phyloP scores from a whole-genome alignment of 2,888 invertebrate genomes.

The Malacosoma neustria region DNA sequence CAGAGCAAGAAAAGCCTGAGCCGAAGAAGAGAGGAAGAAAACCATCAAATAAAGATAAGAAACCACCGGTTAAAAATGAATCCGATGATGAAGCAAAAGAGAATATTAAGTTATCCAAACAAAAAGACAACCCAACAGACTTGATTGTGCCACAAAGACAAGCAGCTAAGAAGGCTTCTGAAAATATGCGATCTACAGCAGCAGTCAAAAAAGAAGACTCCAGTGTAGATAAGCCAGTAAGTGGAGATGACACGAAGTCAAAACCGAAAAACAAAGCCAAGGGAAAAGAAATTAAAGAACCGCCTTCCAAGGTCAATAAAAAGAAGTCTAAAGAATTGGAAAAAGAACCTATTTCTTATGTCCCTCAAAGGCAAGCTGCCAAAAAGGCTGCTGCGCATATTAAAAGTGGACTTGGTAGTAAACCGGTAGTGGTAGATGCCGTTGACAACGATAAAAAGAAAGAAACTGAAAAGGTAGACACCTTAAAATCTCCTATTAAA shows the following conservation, averaged over 20 bases:
- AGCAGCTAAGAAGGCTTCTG: conserved; percentile 93
- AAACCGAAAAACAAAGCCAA: conserved; percentile 61
- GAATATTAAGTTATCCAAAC: conserved; percentile 56
- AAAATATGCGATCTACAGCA: conserved; percentile 85
- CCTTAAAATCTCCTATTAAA: conserved; percentile 47
- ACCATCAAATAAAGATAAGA: conserved; percentile 63
- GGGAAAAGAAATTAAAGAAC: conserved; percentile 59
- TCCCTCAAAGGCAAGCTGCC: conserved; percentile 92
- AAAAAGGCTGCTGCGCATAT: conserved; percentile 94
- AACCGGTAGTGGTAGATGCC: conserved; percentile 51
- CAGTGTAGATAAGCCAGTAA: conserved; percentile 36
- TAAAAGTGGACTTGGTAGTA: conserved; percentile 82
- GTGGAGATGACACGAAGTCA: conserved; percentile 44
- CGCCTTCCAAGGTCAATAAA: conserved; percentile 56
- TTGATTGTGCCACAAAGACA: conserved; percentile 92
- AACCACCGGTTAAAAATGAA: conserved; percentile 31
- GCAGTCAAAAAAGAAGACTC: conserved; percentile 57
- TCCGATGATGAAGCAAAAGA: conserved; percentile 66
- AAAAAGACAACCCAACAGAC: conserved; percentile 81
- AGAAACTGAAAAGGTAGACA: conserved; percentile 42
- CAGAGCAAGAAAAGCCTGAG: conserved; percentile 43
- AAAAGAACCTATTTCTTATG: conserved; percentile 84
- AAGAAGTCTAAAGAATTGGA: conserved; percentile 75
- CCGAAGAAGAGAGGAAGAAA: conserved; percentile 61
- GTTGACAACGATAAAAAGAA: conserved; percentile 52